Evolutionary conservation across 2,888 invertebrate species (phyloP).

Genomic region (Rotaria macrura): DNA sequence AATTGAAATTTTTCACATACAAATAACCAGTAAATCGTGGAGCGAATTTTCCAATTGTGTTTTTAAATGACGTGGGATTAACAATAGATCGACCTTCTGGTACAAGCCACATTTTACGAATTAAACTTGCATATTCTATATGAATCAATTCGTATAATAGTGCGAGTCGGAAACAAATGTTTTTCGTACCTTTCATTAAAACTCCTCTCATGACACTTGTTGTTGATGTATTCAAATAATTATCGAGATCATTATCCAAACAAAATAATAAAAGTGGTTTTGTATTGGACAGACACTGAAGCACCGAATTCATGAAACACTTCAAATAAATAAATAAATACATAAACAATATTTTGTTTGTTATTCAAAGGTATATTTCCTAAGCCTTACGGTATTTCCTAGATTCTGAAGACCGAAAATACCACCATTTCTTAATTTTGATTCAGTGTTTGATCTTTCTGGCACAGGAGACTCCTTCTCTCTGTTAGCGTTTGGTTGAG

Average conservation of each 20-base stretch:
- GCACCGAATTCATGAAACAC: conserved; percentile 79
- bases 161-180: background rate
- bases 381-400: conserved; percentile 63
- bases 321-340: conserved; percentile 41
- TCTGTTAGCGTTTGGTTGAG: background rate
- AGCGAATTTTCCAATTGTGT: conserved; percentile 60
- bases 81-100: conserved; percentile 36
- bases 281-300: conserved; percentile 76
- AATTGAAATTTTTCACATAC: background rate
- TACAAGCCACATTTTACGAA: conserved; percentile 47
- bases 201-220: conserved; percentile 71
- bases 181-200: background rate
- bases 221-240: conserved; percentile 62
- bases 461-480: background rate
- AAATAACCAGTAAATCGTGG: conserved; percentile 76
- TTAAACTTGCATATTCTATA: conserved; percentile 52
- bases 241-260: conserved; percentile 58
- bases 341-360: background rate
- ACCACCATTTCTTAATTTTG: conserved; percentile 42
- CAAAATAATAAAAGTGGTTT: conserved; percentile 66
- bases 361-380: background rate
- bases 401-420: conserved; percentile 80
- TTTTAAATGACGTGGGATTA: conserved; percentile 47
- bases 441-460: background rate
- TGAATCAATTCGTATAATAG: conserved; percentile 52